phyloP scores from a whole-genome alignment of 2,888 invertebrate species.

The Acanthococcus lagerstroemiae region DNA sequence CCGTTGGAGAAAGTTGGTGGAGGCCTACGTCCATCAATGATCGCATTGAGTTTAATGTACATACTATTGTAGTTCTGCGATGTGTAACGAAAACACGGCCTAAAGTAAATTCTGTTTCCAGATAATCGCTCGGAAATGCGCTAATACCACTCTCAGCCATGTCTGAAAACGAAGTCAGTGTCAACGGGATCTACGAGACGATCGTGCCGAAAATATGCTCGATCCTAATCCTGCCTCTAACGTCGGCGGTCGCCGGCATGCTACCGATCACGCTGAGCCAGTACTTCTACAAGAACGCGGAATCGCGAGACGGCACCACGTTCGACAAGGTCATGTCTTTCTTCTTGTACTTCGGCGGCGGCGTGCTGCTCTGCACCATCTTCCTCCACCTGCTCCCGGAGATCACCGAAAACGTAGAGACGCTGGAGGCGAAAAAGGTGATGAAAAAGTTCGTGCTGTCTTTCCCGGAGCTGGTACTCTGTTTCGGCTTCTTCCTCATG shows the following conservation, averaged over 20 bases:
- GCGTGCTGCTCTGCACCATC: slow-evolving; percentile 54
- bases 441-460: slow-evolving; percentile 19
- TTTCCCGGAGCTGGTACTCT: slow-evolving; percentile 38
- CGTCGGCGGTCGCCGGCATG: slow-evolving; percentile 4
- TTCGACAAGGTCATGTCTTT: slow-evolving; percentile 26
- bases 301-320: neutral
- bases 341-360: slow-evolving; percentile 52
- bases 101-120: too few relatives aligned
- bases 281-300: neutral
- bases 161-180: too few relatives aligned
- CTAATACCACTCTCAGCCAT: too few relatives aligned
- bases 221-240: neutral
- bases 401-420: slow-evolving; percentile 48
- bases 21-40: too few relatives aligned
- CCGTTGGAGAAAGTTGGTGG: too few relatives aligned
- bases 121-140: too few relatives aligned
- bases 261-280: slow-evolving; percentile 4
- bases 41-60: too few relatives aligned
- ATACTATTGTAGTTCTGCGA: too few relatives aligned
- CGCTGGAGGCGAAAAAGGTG: slow-evolving; percentile 43
- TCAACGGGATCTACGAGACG: too few relatives aligned
- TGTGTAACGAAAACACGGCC: too few relatives aligned
- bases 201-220: slow-evolving; percentile 5
- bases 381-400: slow-evolving; percentile 56
- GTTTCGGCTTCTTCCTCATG: slow-evolving; percentile 50